These are phyloP conservation scores for Mungos mungo DNA, from an alignment of 2,113 vertebrate species.

Conservation along the genomic window DNA sequence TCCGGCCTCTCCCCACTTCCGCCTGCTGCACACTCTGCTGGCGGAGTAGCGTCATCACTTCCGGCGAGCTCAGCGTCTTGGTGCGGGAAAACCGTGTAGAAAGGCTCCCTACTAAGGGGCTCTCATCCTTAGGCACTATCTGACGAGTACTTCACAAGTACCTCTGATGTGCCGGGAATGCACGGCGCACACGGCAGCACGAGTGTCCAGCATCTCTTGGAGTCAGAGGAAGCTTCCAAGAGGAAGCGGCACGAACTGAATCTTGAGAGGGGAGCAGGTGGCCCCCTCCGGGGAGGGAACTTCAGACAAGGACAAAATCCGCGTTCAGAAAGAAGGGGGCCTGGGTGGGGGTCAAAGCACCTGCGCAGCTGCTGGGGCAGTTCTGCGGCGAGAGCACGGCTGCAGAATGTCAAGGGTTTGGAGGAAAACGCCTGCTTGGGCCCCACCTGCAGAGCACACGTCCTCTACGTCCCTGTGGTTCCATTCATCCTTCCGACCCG, in stretches of 20 bases:
- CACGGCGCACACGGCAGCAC: rapidly evolving
- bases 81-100: not conserved
- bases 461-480: no score
- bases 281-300: not conserved
- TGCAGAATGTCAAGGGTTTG: not conserved
- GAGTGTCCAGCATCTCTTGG: not conserved
- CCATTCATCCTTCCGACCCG: not conserved
- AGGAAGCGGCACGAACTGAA: not conserved
- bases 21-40: not conserved
- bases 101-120: not conserved
- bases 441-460: no score
- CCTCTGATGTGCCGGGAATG: not conserved
- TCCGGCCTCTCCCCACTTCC: not conserved
- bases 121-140: not conserved
- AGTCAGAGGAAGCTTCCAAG: not conserved
- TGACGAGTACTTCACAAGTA: not conserved
- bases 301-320: not conserved
- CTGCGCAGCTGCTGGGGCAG: not conserved
- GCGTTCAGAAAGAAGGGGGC: not conserved
- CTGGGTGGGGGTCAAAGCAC: rapidly evolving
- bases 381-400: not conserved
- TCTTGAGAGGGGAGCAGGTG: not conserved
- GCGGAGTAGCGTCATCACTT: not conserved
- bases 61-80: not conserved
- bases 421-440: not conserved